Conservation (phyloP, 2,888 invertebrate genomes). For the Allophyes oxyacanthae region DNA sequence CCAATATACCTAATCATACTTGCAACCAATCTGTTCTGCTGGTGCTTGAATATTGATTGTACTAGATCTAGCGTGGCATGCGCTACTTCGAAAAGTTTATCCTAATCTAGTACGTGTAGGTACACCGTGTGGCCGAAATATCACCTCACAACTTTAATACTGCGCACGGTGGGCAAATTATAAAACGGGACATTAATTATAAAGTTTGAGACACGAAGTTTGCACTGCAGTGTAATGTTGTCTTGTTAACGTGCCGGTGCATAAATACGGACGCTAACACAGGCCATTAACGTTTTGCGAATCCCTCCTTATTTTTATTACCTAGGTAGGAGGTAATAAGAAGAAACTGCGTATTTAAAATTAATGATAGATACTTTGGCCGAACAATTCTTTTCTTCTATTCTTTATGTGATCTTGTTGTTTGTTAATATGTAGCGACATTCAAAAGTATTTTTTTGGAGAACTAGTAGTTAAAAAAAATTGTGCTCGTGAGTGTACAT, state of each 20-base stretch:
- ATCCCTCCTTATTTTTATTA: slow-evolving; percentile 68
- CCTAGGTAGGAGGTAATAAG: slow-evolving; percentile 60
- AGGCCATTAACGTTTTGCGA: slow-evolving; percentile 67
- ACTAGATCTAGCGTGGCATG: slow-evolving; percentile 6
- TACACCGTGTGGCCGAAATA: slow-evolving; percentile 67
- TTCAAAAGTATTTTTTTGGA: too few species aligned
- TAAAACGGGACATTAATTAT: slow-evolving; percentile 79
- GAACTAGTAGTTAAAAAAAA: too few species aligned
- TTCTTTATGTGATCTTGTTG: not conserved
- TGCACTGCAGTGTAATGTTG: slow-evolving; percentile 75
- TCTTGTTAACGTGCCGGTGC: slow-evolving; percentile 76
- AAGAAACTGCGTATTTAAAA: slow-evolving; percentile 62
- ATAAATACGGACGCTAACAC: slow-evolving; percentile 75
- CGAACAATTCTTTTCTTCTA: slow-evolving; percentile 26
- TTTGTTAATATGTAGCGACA: too few species aligned
- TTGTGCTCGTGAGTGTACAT: too few species aligned
- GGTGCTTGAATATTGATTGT: slow-evolving; percentile 16
- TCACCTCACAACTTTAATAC: slow-evolving; percentile 70
- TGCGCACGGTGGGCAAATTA: slow-evolving; percentile 73
- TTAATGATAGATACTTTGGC: slow-evolving; percentile 44
- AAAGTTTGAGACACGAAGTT: slow-evolving; percentile 75
- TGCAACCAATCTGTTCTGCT: not conserved
- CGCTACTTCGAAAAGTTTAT: slow-evolving; percentile 46
- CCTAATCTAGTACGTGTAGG: slow-evolving; percentile 45
- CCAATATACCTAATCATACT: too few species aligned